Conservation (phyloP, 2,888 invertebrate species). For the Melinaea menophilus region DNA sequence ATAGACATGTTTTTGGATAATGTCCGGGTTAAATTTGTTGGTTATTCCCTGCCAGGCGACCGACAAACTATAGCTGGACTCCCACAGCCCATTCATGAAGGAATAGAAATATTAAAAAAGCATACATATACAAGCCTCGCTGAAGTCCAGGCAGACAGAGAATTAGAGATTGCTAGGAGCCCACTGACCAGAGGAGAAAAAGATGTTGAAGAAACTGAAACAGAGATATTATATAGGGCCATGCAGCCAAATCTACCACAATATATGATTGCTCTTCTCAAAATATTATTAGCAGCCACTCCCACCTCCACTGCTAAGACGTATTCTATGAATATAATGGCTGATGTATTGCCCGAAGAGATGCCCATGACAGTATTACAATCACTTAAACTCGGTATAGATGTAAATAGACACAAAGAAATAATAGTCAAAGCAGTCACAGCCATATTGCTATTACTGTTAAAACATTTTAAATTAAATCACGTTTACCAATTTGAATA, state of each 20-base stretch:
- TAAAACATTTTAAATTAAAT: conserved; percentile 98
- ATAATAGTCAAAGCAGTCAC: conserved; percentile 98
- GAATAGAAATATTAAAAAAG: conserved; percentile 92
- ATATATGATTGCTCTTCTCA: conserved; percentile 97
- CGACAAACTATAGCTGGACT: conserved; percentile 94
- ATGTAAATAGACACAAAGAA: conserved; percentile 99
- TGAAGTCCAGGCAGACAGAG: conserved; percentile 93
- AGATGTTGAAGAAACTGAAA: conserved; percentile 87
- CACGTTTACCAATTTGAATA: conserved; percentile 99
- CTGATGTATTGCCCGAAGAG: conserved; percentile 97
- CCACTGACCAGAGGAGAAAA: conserved; percentile 92
- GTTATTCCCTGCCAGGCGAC: conserved; percentile 93
- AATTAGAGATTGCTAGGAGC: conserved; percentile 93
- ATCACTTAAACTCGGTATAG: conserved; percentile 96
- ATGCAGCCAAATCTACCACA: conserved; percentile 97
- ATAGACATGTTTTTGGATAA: conserved; percentile 94
- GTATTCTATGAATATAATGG: conserved; percentile 98
- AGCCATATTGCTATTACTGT: conserved; percentile 90
- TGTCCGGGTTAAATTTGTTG: conserved; percentile 96
- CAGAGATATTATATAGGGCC: conserved; percentile 94
- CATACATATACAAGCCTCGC: conserved; percentile 96
- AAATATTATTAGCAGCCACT: conserved; percentile 97
- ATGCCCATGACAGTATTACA: conserved; percentile 98
- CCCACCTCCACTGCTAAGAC: conserved; percentile 99
- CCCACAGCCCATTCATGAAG: conserved; percentile 98